Conservation (phyloP, 2,888 invertebrate genomes). For the Nomada lathburiana region DNA sequence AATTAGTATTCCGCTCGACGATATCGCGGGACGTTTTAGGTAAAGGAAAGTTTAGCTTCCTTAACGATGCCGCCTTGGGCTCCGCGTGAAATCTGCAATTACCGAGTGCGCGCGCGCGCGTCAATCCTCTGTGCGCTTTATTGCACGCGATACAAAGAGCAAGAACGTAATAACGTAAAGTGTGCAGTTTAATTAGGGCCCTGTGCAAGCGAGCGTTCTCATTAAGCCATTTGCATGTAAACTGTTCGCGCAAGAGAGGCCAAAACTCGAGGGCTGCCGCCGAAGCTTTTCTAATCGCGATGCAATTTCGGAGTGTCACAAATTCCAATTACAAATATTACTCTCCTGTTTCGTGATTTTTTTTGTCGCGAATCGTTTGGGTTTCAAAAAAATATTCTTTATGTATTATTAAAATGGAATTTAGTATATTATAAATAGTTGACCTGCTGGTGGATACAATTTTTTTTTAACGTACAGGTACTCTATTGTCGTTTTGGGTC, state of each 20-base stretch:
- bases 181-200: slow-evolving; percentile 48
- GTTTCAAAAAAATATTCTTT: not conserved
- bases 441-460: not conserved
- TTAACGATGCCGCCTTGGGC: slow-evolving; percentile 20
- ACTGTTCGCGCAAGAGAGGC: slow-evolving; percentile 6
- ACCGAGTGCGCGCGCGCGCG: slow-evolving; percentile 19
- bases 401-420: too few species aligned
- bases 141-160: slow-evolving; percentile 42
- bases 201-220: slow-evolving; percentile 24
- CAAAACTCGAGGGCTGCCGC: not conserved
- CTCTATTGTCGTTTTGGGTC: too few species aligned
- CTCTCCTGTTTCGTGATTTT: too few species aligned
- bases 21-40: slow-evolving; percentile 36
- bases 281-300: slow-evolving; percentile 6
- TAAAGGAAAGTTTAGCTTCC: slow-evolving; percentile 50
- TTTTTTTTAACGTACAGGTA: too few species aligned
- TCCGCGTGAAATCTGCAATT: slow-evolving; percentile 34
- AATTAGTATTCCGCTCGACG: slow-evolving; percentile 48
- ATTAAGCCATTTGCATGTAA: slow-evolving; percentile 51
- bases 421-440: not conserved
- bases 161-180: slow-evolving; percentile 45
- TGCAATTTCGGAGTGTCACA: slow-evolving; percentile 20
- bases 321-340: slow-evolving; percentile 12
- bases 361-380: not conserved
- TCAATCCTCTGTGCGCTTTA: slow-evolving; percentile 34